Evolutionary conservation across 2,797 vertebrate species (phyloP), one percentile per base, ranked within the genome.

Genomic region (Apogon hyalosoma): DNA sequence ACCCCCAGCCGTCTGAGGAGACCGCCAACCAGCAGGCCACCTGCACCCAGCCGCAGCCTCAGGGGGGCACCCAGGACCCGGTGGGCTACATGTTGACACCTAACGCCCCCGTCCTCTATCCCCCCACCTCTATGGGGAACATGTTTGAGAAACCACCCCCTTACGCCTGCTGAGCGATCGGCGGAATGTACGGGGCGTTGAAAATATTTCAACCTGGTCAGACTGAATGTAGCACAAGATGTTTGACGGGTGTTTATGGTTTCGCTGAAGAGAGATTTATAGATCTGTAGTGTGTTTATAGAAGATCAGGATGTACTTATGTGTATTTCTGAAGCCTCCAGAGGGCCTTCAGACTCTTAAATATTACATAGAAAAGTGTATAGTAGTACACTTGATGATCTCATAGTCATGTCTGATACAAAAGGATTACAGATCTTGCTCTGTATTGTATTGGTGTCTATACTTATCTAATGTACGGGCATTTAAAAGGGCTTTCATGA

Each of bases 111-210:
- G 83, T 90, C 1, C 90, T 94, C 67, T 95, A 94, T 2, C 88
- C 95, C 0, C 69, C 93, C 39, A 24, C 21, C 21, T 24, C 21
- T 24, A 24, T 24, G 21, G 21, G 21, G 4, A 24, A 24, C 21
- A 24, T 24, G 21, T 96, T 96, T 47, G 97, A 98, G 90, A 98
- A 99, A 70, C 97, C 97, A 19, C 97, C 97, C 7, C 95, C 97
- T 0, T 98, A 97, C 0, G 92, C 95, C 54, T 97, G 95, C 31
- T 98, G 84, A 97, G 87, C 16, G 2, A 21, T 3, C 10, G 12
- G 3, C 18, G 14, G 11, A 40, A 63, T 18, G 38, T 2, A 21
- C n/a, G 11, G 36, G 14, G 13, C 11, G 0, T 15, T 24, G 31
- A 41, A n/a, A 41, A 48, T 3, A 53, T 56, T 56, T 75, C 43